Evolutionary conservation across 2,113 vertebrate species (phyloP).

Genomic region (Chauna torquata): DNA sequence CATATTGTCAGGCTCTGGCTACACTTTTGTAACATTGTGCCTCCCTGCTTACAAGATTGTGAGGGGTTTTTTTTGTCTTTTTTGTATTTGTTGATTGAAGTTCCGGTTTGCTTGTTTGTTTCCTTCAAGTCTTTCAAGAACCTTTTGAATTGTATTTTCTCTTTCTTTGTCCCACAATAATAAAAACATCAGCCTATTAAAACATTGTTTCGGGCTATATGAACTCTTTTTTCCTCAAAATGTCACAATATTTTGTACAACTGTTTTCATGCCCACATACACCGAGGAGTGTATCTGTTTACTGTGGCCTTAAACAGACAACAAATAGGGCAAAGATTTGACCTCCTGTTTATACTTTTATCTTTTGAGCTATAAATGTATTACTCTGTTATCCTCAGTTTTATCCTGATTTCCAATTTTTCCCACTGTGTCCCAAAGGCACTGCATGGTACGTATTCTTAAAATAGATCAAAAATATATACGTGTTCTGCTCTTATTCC

Average conservation of each 20-base stretch:
- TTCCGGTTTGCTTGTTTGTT: background rate
- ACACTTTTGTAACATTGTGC: background rate
- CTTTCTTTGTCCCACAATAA: background rate
- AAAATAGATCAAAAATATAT: background rate
- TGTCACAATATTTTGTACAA: background rate
- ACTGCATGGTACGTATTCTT: accelerated
- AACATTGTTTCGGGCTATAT: background rate
- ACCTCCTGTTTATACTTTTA: background rate
- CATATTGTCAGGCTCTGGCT: background rate
- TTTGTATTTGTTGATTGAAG: background rate
- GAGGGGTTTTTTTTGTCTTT: background rate
- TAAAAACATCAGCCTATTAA: background rate
- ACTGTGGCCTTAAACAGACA: background rate
- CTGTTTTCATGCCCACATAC: background rate
- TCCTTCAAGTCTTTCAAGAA: background rate
- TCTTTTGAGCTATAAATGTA: background rate
- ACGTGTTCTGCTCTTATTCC: background rate
- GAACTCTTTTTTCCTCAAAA: background rate
- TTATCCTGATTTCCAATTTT: background rate
- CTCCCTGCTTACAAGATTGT: background rate
- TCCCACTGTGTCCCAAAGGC: background rate
- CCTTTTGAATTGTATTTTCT: background rate
- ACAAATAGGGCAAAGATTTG: background rate
- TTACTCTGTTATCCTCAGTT: background rate
- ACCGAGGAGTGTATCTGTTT: background rate